These are phyloP conservation scores for Micropoecilia bifurca DNA, from an alignment of 2,797 vertebrate genomes.

Conservation along the genomic window DNA sequence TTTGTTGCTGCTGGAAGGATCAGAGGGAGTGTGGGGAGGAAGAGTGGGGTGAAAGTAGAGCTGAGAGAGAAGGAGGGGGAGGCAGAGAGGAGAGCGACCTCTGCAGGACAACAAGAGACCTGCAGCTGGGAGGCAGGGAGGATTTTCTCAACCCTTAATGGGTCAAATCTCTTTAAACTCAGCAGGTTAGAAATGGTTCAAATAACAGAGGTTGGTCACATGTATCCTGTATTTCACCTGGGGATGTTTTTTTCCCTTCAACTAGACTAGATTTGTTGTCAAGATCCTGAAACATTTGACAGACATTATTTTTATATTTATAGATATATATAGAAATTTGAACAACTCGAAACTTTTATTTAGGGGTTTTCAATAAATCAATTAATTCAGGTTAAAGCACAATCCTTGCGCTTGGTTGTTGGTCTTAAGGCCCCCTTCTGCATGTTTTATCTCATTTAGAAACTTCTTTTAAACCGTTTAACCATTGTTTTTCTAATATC, in stretches of 20 bases:
- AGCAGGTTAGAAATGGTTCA: slow-evolving; percentile 17
- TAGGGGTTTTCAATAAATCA: too few species aligned
- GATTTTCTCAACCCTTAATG: neutral
- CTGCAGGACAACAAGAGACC: slow-evolving; percentile 50
- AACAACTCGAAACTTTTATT: too few species aligned
- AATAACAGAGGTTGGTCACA: slow-evolving; percentile 2
- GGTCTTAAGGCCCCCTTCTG: too few species aligned
- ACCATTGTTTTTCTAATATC: too few species aligned
- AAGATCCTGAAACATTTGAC: neutral
- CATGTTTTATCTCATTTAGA: neutral
- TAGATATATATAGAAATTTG: neutral
- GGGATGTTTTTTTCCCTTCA: neutral
- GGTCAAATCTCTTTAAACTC: neutral
- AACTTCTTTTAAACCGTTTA: neutral
- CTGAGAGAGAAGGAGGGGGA: slow-evolving; percentile 20
- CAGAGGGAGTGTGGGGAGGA: slow-evolving; percentile 44
- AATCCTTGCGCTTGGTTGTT: too few species aligned
- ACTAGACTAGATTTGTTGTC: neutral
- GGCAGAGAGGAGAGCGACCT: slow-evolving; percentile 63
- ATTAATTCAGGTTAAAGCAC: too few species aligned
- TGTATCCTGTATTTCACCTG: neutral
- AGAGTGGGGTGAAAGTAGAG: slow-evolving; percentile 23
- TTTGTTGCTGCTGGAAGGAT: slow-evolving; percentile 41
- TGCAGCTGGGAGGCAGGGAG: slow-evolving; percentile 29
- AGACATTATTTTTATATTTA: too few species aligned